Evolutionary conservation across 2,113 vertebrate species (phyloP).

Genomic region (Aspidoscelis tigris): DNA sequence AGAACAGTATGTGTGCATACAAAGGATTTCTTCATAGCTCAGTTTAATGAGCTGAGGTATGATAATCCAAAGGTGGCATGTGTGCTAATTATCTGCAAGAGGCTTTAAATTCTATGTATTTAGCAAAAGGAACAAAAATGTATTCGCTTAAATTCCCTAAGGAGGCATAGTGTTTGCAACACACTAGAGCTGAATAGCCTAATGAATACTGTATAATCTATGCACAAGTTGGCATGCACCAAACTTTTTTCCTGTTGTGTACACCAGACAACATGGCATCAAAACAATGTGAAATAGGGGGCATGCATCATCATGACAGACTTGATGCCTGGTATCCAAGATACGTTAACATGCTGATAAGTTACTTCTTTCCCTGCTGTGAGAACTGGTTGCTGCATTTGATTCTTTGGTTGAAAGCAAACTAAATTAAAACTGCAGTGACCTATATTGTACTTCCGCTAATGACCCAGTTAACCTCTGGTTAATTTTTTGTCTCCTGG

Average conservation of each 20-base stretch:
- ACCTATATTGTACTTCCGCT: conserved; percentile 74
- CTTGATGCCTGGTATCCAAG: conserved; percentile 71
- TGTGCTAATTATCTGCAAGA: not conserved
- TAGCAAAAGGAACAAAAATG: not conserved
- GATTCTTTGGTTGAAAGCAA: conserved; percentile 70
- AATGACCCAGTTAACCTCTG: conserved; percentile 79
- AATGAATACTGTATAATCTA: conserved; percentile 2
- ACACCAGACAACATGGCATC: conserved; percentile 33
- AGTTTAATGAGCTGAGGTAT: not conserved
- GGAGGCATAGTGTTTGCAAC: not conserved
- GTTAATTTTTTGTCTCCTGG: conserved; percentile 71
- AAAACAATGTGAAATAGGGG: conserved; percentile 48
- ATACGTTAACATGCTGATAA: conserved; percentile 69
- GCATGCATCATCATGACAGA: conserved; percentile 57
- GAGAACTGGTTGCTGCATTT: conserved; percentile 76
- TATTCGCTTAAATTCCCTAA: conserved; percentile 25
- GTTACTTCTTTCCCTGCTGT: conserved; percentile 74
- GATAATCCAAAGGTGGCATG: not conserved
- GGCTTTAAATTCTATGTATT: not conserved
- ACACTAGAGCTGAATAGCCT: not conserved
- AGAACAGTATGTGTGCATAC: not conserved
- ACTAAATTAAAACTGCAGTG: conserved; percentile 75
- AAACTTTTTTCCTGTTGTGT: conserved; percentile 3
- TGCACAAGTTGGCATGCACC: not conserved
- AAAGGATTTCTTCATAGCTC: not conserved